Conservation (phyloP, 1,140 invertebrate genomes). For the Wasmannia auropunctata region DNA sequence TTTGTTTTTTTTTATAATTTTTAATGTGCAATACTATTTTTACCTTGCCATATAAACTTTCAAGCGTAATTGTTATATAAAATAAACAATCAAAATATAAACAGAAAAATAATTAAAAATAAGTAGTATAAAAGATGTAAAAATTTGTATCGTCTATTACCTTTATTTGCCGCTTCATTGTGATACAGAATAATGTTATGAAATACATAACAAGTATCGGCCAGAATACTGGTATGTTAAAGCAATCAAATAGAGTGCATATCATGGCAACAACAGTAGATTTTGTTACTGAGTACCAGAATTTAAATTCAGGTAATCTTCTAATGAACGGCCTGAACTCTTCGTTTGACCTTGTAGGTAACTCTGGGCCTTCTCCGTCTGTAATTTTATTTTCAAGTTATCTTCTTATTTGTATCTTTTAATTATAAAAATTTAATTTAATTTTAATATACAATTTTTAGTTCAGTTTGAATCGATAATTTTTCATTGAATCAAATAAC, state of each 20-base stretch:
- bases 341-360: constrained; percentile 97
- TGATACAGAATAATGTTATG: constrained; percentile 98
- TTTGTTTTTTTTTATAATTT: neutral
- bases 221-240: constrained; percentile 99
- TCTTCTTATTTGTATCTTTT: constrained; percentile 9
- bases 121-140: neutral
- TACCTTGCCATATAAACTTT: neutral
- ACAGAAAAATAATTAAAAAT: neutral
- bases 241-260: constrained; percentile 98
- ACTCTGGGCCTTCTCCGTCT: constrained; percentile 94
- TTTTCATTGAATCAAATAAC: neutral
- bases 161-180: constrained; percentile 99
- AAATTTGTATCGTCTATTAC: constrained; percentile 85
- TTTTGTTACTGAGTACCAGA: constrained; percentile 99
- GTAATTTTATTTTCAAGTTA: constrained; percentile 30
- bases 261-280: constrained; percentile 96
- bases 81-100: constrained; percentile 1
- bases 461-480: neutral
- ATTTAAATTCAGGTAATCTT: constrained; percentile 99
- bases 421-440: neutral
- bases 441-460: neutral
- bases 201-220: constrained; percentile 99
- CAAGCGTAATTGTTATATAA: neutral
- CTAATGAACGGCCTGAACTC: constrained; percentile 99
- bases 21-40: neutral